phyloP scores from a whole-genome alignment of 2,797 vertebrate species.

The Anguilla anguilla region DNA sequence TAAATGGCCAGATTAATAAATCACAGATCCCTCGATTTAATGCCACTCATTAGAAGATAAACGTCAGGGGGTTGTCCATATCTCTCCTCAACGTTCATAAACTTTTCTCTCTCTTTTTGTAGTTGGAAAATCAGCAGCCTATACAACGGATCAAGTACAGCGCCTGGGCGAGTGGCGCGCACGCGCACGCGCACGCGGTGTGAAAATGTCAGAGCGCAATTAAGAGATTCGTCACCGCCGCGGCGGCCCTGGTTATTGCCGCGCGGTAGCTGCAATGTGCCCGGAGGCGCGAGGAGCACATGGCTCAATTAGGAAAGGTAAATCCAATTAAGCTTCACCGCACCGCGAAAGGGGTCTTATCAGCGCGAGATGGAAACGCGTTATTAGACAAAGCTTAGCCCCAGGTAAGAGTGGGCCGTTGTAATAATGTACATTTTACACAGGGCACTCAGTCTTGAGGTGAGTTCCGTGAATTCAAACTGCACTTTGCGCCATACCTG shows the following conservation, averaged over 20 bases:
- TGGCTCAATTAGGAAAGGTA: slow-evolving; percentile 73
- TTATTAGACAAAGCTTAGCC: slow-evolving; percentile 52
- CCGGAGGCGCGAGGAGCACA: slow-evolving; percentile 63
- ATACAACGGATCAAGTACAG: neutral
- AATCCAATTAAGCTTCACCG: slow-evolving; percentile 71
- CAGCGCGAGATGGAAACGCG: slow-evolving; percentile 9
- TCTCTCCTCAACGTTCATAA: slow-evolving; percentile 22
- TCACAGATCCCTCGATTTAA: neutral
- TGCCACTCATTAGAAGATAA: neutral
- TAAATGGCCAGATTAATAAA: neutral
- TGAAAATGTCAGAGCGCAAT: slow-evolving; percentile 74
- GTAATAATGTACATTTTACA: neutral
- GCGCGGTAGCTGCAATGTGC: slow-evolving; percentile 49
- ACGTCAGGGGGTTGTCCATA: slow-evolving; percentile 32
- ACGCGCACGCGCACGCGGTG: neutral
- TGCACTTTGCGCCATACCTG: neutral
- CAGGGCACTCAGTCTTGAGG: neutral
- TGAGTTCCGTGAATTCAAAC: neutral
- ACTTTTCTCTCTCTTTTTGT: slow-evolving; percentile 24
- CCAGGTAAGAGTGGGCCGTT: slow-evolving; percentile 44
- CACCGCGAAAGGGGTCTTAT: slow-evolving; percentile 40
- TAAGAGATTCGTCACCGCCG: slow-evolving; percentile 55
- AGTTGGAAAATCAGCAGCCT: slow-evolving; percentile 35
- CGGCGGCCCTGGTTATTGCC: slow-evolving; percentile 55
- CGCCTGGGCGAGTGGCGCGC: neutral